Evolutionary conservation across 1,140 invertebrate genomes (phyloP), one percentile per base, ranked within the genome.

Genomic region (Adoxophyes honmai): DNA sequence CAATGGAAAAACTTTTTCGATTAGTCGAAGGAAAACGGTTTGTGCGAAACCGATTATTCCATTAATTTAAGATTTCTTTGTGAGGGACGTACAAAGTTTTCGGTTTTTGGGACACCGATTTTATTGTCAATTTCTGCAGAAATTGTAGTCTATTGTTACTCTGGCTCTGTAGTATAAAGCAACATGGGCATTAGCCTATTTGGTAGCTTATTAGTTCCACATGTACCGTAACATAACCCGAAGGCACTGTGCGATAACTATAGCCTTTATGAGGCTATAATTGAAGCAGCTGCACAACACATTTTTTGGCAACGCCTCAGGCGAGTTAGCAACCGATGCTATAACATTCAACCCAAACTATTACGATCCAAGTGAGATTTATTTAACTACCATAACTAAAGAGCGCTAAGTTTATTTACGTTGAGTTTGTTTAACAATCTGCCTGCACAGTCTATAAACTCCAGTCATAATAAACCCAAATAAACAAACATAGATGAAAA

Each of bases 1-100:
- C 39, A 44, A 44, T 44, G 39, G 39, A 18, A 16, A 16, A 44
- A 44, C 15, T 44, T 44, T 44, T 44, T 44, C 39, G 39, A 21
- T 44, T 44, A 28, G 16, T 10, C 39, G 9, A 9, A n/a, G 16
- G 39, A 44, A 44, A 44, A 10, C 15, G 39, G n/a, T 6, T 28
- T 28, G 21, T 28, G 21, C 21, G 6, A 28, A 28, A 28, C 21
- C 21, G 21, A 28, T 28, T 28, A 28, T 28, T 28, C 21, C 21
- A 28, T 28, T 28, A 28, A 28, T 28, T 28, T 28, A 3, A 28
- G 2, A 28, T 28, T 2, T 28, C 21, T 28, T 28, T 28, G 21
- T 28, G 21, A 28, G 21, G 21, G 21, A 28, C 21, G 21, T 6
- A 28, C 21, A 28, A 28, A 28, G 21, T 28, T 28, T 28, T 28